Percentiles rank a stretch among this genome's conserved stretches.
Evolutionary conservation across 2,888 invertebrate species (phyloP).

Genomic region (Apamea epomidion): DNA sequence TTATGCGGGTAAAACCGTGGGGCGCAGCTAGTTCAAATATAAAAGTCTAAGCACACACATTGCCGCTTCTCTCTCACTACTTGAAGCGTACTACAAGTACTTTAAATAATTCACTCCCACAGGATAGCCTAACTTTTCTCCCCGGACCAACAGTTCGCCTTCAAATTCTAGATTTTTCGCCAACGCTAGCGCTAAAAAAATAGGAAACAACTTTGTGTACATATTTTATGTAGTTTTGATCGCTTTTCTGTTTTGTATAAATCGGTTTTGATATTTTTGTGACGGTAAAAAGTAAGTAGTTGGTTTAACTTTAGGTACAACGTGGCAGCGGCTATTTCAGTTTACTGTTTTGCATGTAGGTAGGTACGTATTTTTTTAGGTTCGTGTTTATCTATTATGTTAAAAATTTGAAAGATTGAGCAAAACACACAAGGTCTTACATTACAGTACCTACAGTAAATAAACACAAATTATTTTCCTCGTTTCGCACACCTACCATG

Average conservation of each 20-base stretch:
- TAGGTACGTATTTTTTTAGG: no score
- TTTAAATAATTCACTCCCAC: conserved; percentile 47
- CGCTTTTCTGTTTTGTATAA: conserved; percentile 9
- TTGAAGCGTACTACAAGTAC: conserved; percentile 23
- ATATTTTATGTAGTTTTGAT: conserved; percentile 20
- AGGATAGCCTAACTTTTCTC: conserved; percentile 14
- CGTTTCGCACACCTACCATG: not conserved
- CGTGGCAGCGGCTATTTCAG: not conserved
- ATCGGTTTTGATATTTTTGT: conserved; percentile 1
- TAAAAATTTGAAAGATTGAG: not conserved
- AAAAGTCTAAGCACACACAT: conserved; percentile 15
- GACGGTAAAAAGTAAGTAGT: not conserved
- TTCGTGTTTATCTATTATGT: not conserved
- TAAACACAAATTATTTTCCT: not conserved
- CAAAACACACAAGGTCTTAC: not conserved
- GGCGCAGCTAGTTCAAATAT: not conserved
- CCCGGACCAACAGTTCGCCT: conserved; percentile 12
- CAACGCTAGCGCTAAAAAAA: conserved; percentile 13
- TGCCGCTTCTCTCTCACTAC: conserved; percentile 2
- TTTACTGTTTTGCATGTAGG: not conserved
- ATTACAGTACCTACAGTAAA: not conserved
- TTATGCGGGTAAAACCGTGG: no score
- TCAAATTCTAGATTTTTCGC: conserved; percentile 19
- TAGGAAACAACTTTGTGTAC: conserved; percentile 6
- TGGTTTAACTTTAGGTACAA: not conserved